Percentiles rank a stretch among this genome's conserved stretches.
These are phyloP conservation scores for Barypeithes pellucidus DNA, from an alignment of 2,888 invertebrate species.

Conservation along the genomic window DNA sequence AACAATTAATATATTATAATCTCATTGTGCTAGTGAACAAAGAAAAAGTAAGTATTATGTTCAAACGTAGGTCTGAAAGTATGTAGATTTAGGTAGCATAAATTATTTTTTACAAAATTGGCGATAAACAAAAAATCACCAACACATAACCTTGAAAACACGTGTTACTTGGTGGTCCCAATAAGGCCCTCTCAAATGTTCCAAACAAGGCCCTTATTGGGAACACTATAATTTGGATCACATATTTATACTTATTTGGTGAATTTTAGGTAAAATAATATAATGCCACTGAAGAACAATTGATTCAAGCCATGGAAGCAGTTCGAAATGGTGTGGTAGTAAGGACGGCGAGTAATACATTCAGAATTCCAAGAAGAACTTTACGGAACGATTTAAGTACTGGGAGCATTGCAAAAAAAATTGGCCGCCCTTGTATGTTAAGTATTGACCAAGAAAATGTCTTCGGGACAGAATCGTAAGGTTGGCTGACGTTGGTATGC, in stretches of 20 bases:
- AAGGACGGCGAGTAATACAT: too few relatives aligned
- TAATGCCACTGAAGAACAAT: too few relatives aligned
- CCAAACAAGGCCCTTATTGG: too few relatives aligned
- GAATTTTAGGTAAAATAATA: too few relatives aligned
- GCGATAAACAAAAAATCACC: neutral
- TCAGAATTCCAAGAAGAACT: too few relatives aligned
- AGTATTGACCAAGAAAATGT: conserved; percentile 3
- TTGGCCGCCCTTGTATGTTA: too few relatives aligned
- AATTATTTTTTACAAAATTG: neutral
- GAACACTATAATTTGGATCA: neutral
- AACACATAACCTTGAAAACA: neutral
- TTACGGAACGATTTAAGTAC: too few relatives aligned
- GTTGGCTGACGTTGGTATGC: conserved; percentile 16
- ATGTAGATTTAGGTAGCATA: neutral
- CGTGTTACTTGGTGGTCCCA: neutral
- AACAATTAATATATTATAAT: neutral
- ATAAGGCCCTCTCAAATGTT: neutral
- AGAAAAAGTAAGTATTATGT: conserved; percentile 3
- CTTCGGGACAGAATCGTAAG: conserved; percentile 14
- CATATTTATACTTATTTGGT: too few relatives aligned
- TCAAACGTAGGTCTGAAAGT: neutral
- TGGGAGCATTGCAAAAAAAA: too few relatives aligned
- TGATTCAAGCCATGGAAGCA: too few relatives aligned
- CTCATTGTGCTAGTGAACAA: neutral
- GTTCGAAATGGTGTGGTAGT: too few relatives aligned